These are phyloP conservation scores for Hystrix cristata DNA, from an alignment of 2,113 vertebrate species.

Conservation along the genomic window DNA sequence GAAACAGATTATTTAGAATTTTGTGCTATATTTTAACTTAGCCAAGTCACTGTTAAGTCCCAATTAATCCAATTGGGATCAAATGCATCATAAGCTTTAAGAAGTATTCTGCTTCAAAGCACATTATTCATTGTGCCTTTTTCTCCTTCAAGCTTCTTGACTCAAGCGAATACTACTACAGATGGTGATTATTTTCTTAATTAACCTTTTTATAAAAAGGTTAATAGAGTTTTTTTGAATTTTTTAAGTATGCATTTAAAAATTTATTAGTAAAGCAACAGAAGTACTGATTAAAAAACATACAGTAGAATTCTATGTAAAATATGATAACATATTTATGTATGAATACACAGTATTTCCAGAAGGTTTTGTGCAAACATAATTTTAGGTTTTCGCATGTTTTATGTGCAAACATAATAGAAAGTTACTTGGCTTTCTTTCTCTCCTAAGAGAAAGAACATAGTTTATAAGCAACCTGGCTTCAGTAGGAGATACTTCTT, in stretches of 20 bases:
- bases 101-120: constrained; percentile 54
- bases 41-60: constrained; percentile 30
- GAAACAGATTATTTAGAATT: constrained; percentile 14
- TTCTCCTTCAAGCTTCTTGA: constrained; percentile 45
- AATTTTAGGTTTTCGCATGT: constrained; percentile 30
- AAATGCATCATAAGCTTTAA: constrained; percentile 1
- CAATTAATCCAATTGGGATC: constrained; percentile 69
- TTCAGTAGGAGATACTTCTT: background rate
- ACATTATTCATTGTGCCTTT: constrained; percentile 17
- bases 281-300: background rate
- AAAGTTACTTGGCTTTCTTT: background rate
- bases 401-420: too few relatives aligned
- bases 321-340: constrained; percentile 26
- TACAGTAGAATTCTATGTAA: background rate
- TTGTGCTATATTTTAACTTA: constrained; percentile 54
- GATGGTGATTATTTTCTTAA: constrained; percentile 60
- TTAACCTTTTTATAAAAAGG: constrained; percentile 76
- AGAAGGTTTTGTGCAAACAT: background rate
- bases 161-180: constrained; percentile 68
- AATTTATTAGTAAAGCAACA: background rate
- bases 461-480: background rate
- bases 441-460: background rate
- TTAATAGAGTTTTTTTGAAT: constrained; percentile 70
- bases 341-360: background rate
- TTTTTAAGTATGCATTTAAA: background rate